Evolutionary conservation across 1,140 invertebrate genomes (phyloP), one percentile per base, ranked within the genome.

Genomic region (Potamilus streckersoni): DNA sequence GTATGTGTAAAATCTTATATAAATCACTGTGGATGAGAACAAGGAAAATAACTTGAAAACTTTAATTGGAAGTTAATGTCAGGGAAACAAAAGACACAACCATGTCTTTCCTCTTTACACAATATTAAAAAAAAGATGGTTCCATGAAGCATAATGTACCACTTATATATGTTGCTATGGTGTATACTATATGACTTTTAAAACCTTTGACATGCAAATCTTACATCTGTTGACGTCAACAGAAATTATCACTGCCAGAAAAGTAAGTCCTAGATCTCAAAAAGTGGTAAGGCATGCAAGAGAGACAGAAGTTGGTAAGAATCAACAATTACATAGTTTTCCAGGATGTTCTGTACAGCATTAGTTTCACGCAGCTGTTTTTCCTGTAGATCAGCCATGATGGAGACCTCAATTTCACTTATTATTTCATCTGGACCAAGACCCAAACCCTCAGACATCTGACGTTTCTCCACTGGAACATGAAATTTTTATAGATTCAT

Each of bases 351-450:
- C n/a, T 79, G 74, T 38, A 82, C 55, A 12, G 78, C 80, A 27
- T 76, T 76, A 66, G 61, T 79, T 62, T 84, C 81, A 63, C 76
- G 65, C 60, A 74, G 76, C 66, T 87, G 86, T 64, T 83, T 83
- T 56, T 82, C 79, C 73, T 87, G 86, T 23, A 87, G 76, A 72
- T 86, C 82, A 27, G 86, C 77, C 76, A 87, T 71, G 20, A 86
- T 55, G 56, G 76, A 65, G 27, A 87, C 81, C 69, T 74, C 72
- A 6, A 87, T 38, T 62, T 87, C 83, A 31, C 85, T 78, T 58
- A 72, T 66, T 5, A 81, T 19, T 56, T 72, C 67, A 12, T 80
- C 81, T 16, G 71, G 60, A 23, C 73, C 73, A 20, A 79, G 64
- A 8, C 76, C 76, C 59, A 74, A 66, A 16, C 67, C 65, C 5